These are phyloP conservation scores for Ariopsis seemanni DNA, from an alignment of 2,113 vertebrate genomes.

Conservation along the genomic window DNA sequence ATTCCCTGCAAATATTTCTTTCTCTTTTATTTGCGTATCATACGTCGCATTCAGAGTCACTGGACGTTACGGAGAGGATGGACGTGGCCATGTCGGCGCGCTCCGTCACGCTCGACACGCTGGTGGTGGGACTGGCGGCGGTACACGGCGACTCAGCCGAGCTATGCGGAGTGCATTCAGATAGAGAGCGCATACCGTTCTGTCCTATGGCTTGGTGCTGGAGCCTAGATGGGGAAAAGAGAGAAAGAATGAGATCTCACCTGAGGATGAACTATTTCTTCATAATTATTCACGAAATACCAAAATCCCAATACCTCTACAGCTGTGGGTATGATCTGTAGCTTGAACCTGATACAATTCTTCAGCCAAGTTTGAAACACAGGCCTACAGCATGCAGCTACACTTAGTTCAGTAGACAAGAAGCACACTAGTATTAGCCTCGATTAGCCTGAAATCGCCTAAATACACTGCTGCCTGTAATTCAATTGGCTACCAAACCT, in stretches of 20 bases:
- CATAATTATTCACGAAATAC: not conserved
- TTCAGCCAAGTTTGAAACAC: not conserved
- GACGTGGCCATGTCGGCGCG: conserved; percentile 94
- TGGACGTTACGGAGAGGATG: conserved; percentile 98
- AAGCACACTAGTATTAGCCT: not conserved
- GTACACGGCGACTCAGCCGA: conserved; percentile 97
- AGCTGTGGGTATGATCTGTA: not conserved
- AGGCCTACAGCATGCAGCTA: not conserved
- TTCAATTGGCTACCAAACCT: not conserved
- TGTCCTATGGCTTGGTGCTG: conserved; percentile 99
- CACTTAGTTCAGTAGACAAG: not conserved
- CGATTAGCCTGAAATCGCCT: not conserved
- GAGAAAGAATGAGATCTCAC: conserved; percentile 43
- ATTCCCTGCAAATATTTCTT: conserved; percentile 78
- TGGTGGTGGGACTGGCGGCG: conserved; percentile 96
- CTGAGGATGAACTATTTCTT: not conserved
- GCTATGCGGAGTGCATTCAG: conserved; percentile 95
- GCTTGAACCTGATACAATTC: not conserved
- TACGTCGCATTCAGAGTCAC: conserved; percentile 99
- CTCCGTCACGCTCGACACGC: conserved; percentile 96
- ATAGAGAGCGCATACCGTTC: conserved; percentile 94
- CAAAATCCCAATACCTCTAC: not conserved
- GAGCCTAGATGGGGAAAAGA: conserved; percentile 78
- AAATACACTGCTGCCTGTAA: not conserved
- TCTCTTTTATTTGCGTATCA: conserved; percentile 81